These are phyloP conservation scores for Eulemur rubriventer DNA, from an alignment of 2,797 vertebrate species.

Conservation along the genomic window DNA sequence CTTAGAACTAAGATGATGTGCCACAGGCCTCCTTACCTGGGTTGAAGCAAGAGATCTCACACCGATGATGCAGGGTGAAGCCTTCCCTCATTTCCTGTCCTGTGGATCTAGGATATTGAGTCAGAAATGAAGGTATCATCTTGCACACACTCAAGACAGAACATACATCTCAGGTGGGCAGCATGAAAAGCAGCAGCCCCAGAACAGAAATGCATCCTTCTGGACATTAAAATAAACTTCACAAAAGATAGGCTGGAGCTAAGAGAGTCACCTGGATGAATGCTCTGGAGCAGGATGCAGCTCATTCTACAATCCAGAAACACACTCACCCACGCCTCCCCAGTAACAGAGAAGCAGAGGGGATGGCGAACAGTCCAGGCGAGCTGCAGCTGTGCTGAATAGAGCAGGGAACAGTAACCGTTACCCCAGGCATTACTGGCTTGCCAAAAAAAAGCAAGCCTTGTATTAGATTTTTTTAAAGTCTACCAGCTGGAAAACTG, in stretches of 20 bases:
- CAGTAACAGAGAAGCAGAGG: fast-evolving
- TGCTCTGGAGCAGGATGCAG: neutral
- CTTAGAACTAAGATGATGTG: neutral
- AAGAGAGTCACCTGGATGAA: neutral
- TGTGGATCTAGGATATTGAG: neutral
- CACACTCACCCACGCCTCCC: fast-evolving
- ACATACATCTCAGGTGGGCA: no score
- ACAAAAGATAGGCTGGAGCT: neutral
- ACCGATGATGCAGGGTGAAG: neutral
- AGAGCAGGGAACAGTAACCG: neutral
- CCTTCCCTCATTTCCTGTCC: neutral
- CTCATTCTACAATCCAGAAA: neutral
- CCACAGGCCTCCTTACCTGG: neutral
- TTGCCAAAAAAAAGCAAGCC: neutral
- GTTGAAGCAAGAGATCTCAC: neutral
- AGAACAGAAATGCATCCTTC: neutral
- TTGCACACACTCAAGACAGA: neutral
- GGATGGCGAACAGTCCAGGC: neutral
- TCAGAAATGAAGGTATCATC: neutral
- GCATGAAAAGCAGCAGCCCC: neutral
- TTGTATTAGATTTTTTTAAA: neutral
- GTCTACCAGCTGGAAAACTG: neutral
- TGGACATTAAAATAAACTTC: neutral
- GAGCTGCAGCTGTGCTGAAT: neutral
- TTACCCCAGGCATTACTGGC: neutral